Base-by-base conservation (phyloP, 64 coral and sea anemone species). In the Orbicella faveolata region DNA sequence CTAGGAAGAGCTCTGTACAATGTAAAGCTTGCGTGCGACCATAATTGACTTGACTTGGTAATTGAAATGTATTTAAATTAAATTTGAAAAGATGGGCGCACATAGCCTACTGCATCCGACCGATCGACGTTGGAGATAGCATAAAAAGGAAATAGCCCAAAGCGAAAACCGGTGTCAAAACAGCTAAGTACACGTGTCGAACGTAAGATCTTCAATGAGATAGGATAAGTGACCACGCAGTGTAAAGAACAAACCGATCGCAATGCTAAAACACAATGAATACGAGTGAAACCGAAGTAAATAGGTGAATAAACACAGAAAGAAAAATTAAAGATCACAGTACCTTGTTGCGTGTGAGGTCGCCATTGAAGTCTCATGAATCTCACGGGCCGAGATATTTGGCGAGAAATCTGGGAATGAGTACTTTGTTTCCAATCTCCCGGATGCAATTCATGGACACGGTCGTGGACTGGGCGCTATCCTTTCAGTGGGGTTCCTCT, bases 361-460 rank as follows among this genome's bases (percentile, higher is more conserved):
- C 63, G 82, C 82, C 82, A 85, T 85, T 85, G 82, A 83, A 85
- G 20, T 70, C 52, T 61, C 48, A 34, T 26, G 16, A 81, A 12
- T 36, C 30, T 70, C 67, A 33, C 9, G 37, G 1, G 16, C 41
- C 39, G 41, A 48, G 75, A 77, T 77, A 52, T 2, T 77, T 63
- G 19, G 75, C n/a, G n/a, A 73, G 23, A 26, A 39, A 13, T 36
- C 82, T 85, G 65, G 82, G 82, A 85, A 73, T 4, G 36, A 85
- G 19, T 69, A 44, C 26, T 35, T 3, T 6, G 4, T 69, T 5
- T 16, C 14, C 20, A 15, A 52, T 25, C 20, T 85, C 82, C 82
- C 82, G 82, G 82, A 85, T 85, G 62, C 30, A 52, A 72, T 18
- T 51, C 1, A 23, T 2, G 6, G 5, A 23, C 15, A 67, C 12